phyloP scores from a whole-genome alignment of 1,140 invertebrate genomes.

The Phortica variegata region DNA sequence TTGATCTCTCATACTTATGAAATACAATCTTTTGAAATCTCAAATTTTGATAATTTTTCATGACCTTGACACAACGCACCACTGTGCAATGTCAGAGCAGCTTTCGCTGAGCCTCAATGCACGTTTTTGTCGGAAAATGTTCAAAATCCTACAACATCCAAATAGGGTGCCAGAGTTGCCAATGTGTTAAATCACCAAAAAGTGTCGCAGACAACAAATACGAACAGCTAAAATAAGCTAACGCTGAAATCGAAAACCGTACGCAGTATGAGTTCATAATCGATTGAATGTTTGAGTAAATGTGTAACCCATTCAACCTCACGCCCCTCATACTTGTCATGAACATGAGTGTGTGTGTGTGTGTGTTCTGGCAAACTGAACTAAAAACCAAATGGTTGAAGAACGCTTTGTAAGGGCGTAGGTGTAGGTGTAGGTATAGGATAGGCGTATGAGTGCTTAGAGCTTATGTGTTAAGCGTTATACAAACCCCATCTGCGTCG shows the following conservation, averaged over 20 bases:
- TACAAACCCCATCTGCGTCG: conserved; percentile 29
- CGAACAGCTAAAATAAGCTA: conserved; percentile 5
- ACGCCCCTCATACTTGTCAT: too few species aligned
- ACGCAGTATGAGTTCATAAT: neutral
- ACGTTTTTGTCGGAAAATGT: too few species aligned
- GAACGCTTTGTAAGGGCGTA: conserved; percentile 9
- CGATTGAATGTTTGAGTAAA: neutral
- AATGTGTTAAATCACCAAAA: conserved; percentile 9
- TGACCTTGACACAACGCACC: too few species aligned
- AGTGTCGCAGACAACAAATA: conserved; percentile 1
- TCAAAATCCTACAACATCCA: too few species aligned
- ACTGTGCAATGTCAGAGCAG: too few species aligned
- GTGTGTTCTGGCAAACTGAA: too few species aligned
- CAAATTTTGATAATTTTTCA: too few species aligned
- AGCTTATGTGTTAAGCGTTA: conserved; percentile 56
- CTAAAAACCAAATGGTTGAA: conserved; percentile 28
- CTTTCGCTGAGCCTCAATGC: too few species aligned
- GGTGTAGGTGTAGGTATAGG: neutral
- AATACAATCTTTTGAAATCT: too few species aligned
- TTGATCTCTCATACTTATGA: too few species aligned
- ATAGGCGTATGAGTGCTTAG: conserved; percentile 22
- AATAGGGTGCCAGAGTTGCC: neutral
- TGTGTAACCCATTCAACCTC: too few species aligned
- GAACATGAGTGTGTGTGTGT: too few species aligned
- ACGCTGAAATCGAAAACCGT: conserved; percentile 1